Base-by-base conservation (phyloP, 2,113 vertebrate genomes). In the Neogale vison region DNA sequence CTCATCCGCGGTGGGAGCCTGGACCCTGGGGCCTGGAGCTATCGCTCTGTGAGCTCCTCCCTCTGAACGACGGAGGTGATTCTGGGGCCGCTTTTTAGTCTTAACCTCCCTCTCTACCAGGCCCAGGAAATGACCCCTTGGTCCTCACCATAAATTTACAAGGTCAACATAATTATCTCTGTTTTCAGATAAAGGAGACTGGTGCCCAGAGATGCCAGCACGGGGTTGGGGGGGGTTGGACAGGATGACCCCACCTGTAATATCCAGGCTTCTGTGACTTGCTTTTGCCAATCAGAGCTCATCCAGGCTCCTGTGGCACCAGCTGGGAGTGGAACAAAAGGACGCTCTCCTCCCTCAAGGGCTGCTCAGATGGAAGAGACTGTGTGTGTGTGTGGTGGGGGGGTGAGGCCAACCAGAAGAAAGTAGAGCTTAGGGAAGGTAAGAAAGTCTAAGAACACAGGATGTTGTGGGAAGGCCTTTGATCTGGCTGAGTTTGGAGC, bases 1-100 rank as follows among this genome's bases (percentile, higher is more conserved):
- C 45, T 50, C 7, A 4, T 15, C 45, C 52, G 31, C 0, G 12
- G 15, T 34, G 52, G 42, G 80, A 50, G 4, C 7, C 3, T 0
- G 1, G 71, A 50, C 14, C 31, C 52, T 34, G 6, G 11, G 15
- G 12, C 11, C 50, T 31, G 24, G n/a, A 7, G 6, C 26, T 47
- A 1, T 31, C 31, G 4, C 45, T 42, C 26, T 80, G 14, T 11
- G 17, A 77, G 29, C 42, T 5, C 20, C 50, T 63, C 29, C 45
- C 34, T 85, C 72, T 10, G 36, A 59, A 13, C 7, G 6, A 21
- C 20, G 1, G 21, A 31, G 2, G 47, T 11, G 42, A 57, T 50
- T 72, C 47, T 45, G 9, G 11, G 34, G 63, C 34, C 69, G 50
- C 15, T 81, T 81, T 79, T 86, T 13, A 6, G 29, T 29, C 52